phyloP scores from a whole-genome alignment of 2,797 vertebrate genomes.

The Syngnathus acus region DNA sequence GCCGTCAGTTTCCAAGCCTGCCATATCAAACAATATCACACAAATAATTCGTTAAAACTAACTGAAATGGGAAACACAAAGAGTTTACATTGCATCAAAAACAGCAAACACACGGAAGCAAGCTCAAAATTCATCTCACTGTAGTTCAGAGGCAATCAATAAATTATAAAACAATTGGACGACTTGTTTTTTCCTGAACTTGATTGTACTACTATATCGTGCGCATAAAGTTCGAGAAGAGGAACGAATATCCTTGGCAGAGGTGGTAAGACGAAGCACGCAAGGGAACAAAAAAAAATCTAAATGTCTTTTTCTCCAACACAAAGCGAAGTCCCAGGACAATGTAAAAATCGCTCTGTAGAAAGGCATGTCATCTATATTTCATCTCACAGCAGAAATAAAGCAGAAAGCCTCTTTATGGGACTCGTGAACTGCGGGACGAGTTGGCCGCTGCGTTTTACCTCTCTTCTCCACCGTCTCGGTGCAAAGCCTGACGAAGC shows the following conservation, averaged over 20 bases:
- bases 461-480: constrained; percentile 85
- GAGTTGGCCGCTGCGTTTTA: constrained; percentile 27
- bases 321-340: background rate
- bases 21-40: constrained; percentile 17
- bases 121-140: background rate
- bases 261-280: background rate
- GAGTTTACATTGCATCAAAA: background rate
- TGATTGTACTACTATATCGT: too few species aligned
- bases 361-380: constrained; percentile 2
- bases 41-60: background rate
- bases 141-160: background rate
- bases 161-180: too few species aligned
- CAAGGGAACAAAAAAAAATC: background rate
- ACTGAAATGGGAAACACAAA: background rate
- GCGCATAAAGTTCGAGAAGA: background rate
- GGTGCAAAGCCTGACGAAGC: constrained; percentile 81
- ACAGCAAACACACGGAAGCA: background rate
- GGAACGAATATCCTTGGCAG: background rate
- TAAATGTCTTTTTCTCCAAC: background rate
- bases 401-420: background rate
- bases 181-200: too few species aligned
- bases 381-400: background rate
- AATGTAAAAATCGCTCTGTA: background rate
- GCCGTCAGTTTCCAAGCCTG: constrained; percentile 85
- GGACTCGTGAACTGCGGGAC: background rate